These are phyloP conservation scores for Eubasilissa splendida DNA, from an alignment of 2,888 invertebrate genomes.

Conservation along the genomic window DNA sequence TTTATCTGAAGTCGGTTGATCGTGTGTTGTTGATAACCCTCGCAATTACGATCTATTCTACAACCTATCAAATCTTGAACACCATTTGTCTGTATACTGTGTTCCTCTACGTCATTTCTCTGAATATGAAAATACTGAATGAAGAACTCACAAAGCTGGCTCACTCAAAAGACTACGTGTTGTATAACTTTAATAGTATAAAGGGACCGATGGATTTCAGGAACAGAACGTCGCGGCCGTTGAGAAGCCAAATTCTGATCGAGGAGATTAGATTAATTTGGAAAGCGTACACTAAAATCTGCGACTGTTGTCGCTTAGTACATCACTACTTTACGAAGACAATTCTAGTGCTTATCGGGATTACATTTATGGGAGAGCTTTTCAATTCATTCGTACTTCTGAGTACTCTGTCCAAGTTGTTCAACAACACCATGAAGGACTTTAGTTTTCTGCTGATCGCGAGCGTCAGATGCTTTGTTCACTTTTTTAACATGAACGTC, in stretches of 20 bases:
- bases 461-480: background rate
- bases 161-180: too few relatives aligned
- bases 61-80: too few relatives aligned
- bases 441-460: background rate
- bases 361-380: background rate
- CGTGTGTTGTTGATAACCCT: too few relatives aligned
- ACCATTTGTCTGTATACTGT: too few relatives aligned
- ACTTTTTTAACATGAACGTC: background rate
- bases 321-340: background rate
- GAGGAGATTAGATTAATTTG: slow-evolving; percentile 1
- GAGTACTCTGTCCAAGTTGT: background rate
- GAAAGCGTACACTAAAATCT: slow-evolving; percentile 1
- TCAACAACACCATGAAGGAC: background rate
- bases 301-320: background rate
- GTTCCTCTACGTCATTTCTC: too few relatives aligned
- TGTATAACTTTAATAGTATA: too few relatives aligned
- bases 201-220: too few relatives aligned
- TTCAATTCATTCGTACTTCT: slow-evolving; percentile 1
- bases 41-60: too few relatives aligned
- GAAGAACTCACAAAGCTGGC: too few relatives aligned
- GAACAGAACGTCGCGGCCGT: too few relatives aligned
- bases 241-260: background rate
- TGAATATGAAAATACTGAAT: too few relatives aligned
- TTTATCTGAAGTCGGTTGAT: too few relatives aligned
- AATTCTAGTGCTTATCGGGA: background rate